Evolutionary conservation across 2,113 vertebrate species (phyloP).

Genomic region (Plecturocebus donacophilus): DNA sequence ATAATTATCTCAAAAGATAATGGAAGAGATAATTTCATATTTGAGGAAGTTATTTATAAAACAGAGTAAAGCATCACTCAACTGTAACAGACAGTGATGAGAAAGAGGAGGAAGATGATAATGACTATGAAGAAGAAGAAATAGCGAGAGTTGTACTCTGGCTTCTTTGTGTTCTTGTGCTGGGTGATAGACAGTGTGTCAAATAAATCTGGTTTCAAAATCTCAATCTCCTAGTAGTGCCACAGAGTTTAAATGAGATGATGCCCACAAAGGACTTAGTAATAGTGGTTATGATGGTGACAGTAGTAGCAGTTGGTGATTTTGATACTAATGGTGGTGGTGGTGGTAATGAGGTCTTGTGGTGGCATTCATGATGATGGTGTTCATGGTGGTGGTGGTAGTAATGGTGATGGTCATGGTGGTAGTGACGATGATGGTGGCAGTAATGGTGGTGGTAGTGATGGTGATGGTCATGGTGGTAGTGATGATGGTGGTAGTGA

Average conservation of each 20-base stretch:
- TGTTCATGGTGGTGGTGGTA: rapidly evolving
- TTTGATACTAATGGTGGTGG: rapidly evolving
- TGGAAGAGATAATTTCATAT: background rate
- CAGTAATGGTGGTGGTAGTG: too few relatives aligned
- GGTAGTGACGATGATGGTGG: too few relatives aligned
- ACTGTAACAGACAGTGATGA: background rate
- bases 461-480: rapidly evolving
- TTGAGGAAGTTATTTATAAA: background rate
- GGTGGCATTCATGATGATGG: too few relatives aligned
- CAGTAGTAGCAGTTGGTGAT: too few relatives aligned
- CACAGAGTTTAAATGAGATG: background rate
- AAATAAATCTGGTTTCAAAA: background rate
- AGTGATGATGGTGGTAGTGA: rapidly evolving
- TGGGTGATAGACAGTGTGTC: too few relatives aligned
- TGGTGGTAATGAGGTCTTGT: too few relatives aligned
- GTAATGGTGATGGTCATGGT: rapidly evolving
- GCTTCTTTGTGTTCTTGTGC: background rate
- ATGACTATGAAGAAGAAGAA: background rate
- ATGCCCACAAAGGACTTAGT: too few relatives aligned
- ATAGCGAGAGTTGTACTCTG: background rate
- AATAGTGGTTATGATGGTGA: background rate
- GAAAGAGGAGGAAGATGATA: background rate
- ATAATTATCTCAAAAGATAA: background rate
- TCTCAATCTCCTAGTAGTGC: background rate
- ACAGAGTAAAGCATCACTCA: background rate